Conservation (phyloP, 2,113 vertebrate genomes). For the Actenoides hombroni region DNA sequence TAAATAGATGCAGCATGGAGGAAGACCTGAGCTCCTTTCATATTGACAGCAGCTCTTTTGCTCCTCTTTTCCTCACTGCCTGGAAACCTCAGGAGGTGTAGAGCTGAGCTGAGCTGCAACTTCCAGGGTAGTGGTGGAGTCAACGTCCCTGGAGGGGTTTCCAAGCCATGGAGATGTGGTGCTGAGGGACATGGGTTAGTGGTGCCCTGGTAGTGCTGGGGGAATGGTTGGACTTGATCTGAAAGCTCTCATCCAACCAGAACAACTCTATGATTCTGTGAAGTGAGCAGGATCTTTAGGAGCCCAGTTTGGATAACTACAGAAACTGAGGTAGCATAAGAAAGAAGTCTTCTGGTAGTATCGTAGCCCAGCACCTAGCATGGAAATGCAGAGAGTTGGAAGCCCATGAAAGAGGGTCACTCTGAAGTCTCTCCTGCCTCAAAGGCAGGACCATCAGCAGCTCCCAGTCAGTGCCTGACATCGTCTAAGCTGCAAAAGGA, state of each 20-base stretch:
- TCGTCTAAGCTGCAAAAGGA: not conserved
- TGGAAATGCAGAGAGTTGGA: not conserved
- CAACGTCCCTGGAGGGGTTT: too few species aligned
- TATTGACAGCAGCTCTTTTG: not conserved
- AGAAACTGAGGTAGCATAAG: not conserved
- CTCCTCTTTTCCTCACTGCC: not conserved
- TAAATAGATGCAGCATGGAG: not conserved
- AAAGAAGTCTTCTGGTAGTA: not conserved
- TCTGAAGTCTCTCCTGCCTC: not conserved
- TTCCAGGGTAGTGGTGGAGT: too few species aligned
- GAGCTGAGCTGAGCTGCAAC: not conserved
- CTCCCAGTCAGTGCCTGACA: not conserved
- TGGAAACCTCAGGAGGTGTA: not conserved
- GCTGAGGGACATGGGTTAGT: too few species aligned
- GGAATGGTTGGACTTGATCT: too few species aligned
- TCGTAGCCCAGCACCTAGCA: not conserved
- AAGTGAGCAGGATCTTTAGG: not conserved
- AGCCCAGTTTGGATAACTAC: not conserved
- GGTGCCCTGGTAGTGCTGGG: too few species aligned
- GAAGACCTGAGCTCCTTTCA: not conserved
- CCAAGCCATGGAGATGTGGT: too few species aligned
- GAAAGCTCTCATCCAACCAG: too few species aligned
- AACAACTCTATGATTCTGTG: not conserved
- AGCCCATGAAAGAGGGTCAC: not conserved
- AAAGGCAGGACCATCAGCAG: not conserved